Percentiles rank a stretch among this genome's conserved stretches.
Evolutionary conservation across 2,888 invertebrate species (phyloP).

Genomic region (Magallana nippona): DNA sequence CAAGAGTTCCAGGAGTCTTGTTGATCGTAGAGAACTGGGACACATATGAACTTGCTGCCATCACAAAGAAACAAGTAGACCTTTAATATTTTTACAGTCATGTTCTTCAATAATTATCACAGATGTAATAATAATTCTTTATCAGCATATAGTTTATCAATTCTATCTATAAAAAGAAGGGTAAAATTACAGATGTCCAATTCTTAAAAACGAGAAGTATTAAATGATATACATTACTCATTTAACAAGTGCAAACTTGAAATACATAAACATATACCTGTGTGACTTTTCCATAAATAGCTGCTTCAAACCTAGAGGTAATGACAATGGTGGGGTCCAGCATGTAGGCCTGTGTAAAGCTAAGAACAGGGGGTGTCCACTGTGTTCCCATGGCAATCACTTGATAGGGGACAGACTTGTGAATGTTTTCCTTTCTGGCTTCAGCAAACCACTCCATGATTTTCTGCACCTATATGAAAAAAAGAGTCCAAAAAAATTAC

Average conservation of each 20-base stretch:
- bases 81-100: neutral
- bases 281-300: constrained; percentile 83
- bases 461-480: constrained; percentile 55
- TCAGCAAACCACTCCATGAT: constrained; percentile 63
- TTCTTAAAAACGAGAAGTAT: too few relatives aligned
- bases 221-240: too few relatives aligned
- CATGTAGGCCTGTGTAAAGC: constrained; percentile 82
- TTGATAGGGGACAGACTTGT: constrained; percentile 67
- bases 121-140: too few relatives aligned
- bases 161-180: too few relatives aligned
- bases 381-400: constrained; percentile 80
- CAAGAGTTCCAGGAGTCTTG: constrained; percentile 58
- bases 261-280: constrained; percentile 60
- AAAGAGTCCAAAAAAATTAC: neutral
- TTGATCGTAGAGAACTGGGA: constrained; percentile 50
- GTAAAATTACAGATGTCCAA: too few relatives aligned
- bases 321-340: constrained; percentile 86
- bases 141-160: too few relatives aligned
- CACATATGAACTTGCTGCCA: constrained; percentile 66
- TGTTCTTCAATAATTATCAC: too few relatives aligned
- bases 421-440: constrained; percentile 53
- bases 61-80: neutral
- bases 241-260: neutral
- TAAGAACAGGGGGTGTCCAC: constrained; percentile 85
- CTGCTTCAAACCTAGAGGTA: constrained; percentile 87